Conservation (phyloP, 2,888 invertebrate species). For the Malachius bipustulatus region DNA sequence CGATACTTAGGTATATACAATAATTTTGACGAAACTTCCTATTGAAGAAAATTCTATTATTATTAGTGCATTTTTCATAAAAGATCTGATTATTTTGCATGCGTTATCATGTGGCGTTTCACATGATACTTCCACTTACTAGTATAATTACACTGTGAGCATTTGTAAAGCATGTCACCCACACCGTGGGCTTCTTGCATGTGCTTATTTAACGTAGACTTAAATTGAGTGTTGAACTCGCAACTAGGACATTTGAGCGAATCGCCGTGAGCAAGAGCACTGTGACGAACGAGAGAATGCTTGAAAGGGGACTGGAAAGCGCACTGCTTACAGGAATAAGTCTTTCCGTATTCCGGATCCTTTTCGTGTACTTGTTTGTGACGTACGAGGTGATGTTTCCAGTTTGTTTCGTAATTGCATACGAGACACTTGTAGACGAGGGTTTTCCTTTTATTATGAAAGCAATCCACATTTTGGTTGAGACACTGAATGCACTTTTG, state of each 20-base stretch:
- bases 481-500: too few species aligned
- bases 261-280: neutral
- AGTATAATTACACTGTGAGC: neutral
- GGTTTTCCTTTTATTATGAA: too few species aligned
- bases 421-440: too few species aligned
- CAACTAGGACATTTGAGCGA: neutral
- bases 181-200: neutral
- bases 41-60: too few species aligned
- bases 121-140: constrained; percentile 3
- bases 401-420: neutral
- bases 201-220: neutral
- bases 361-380: neutral
- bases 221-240: neutral
- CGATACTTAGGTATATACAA: too few species aligned
- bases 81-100: neutral
- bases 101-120: neutral
- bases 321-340: neutral
- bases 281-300: constrained; percentile 1
- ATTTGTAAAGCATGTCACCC: neutral
- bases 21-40: too few species aligned
- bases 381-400: constrained; percentile 1
- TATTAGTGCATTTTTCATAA: too few species aligned
- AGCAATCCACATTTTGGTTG: too few species aligned
- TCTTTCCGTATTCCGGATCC: neutral
- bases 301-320: neutral